Base-by-base conservation (phyloP, 2,888 invertebrate genomes). In the Noctua janthina region DNA sequence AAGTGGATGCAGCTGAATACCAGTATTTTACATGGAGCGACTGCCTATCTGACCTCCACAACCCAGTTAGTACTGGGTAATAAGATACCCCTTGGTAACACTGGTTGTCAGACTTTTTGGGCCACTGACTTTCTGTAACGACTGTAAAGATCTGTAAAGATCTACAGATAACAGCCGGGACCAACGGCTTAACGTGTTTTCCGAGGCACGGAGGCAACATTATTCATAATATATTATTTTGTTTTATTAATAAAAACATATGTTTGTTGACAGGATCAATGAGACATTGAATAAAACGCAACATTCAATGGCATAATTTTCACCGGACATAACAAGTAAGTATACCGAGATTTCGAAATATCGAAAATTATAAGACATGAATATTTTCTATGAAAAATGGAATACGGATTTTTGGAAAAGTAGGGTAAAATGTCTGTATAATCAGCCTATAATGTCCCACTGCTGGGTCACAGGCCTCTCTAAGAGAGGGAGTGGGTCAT, bases 241-340 rank as follows among this genome's bases (percentile, higher is more conserved):
- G 15, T n/a, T 39, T 71, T 20, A 62, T 49, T 84, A 78, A 66
- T 64, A n/a, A 35, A 29, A 43, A 35, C 3, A 0, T 0, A 11
- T 59, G 3, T 10, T 86, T 82, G 82, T 83, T 43, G 0, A 83
- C 83, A 83, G 83, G 46, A 70, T 67, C 43, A 59, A 66, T 49
- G 67, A 73, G 46, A 43, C 39, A 83, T 62, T 67, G 67, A 71
- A 71, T n/a, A 82, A 76, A 39, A 54, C 46, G 62, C 77, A 39
- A 74, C 39, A 56, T 76, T 39, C 43, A 29, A 59, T 43, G 23
- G 64, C 15, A 20, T 54, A 56, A 82, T 66, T 62, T 56, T 76
- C 66, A 67, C 66, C 39, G 83, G 54, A 83, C 51, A 54, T 49
- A 73, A 20, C n/a, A 43, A 74, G 82, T 82, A 49, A 74, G 76